Evolutionary conservation across 2,888 invertebrate genomes (phyloP), one percentile per base, ranked within the genome.

Genomic region (Lomographa bimaculata): DNA sequence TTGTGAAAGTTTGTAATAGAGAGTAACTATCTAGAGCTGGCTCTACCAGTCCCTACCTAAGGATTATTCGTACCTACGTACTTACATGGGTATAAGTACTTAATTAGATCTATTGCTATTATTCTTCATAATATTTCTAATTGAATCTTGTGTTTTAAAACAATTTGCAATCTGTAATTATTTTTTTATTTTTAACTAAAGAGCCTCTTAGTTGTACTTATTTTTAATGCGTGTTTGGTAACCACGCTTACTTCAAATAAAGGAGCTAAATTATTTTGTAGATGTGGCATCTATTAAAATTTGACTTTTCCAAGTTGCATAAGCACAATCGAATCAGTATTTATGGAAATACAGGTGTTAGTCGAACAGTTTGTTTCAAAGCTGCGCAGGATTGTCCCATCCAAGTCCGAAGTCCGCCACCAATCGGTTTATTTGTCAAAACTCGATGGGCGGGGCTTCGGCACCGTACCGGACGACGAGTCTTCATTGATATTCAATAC

Each of bases 351-450:
- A 63, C 54, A 60, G 60, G 57, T 58, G 59, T 62, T 65, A 69
- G 58, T 60, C 59, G 64, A 71, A 67, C 71, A 64, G 71, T 67
- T 72, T 3, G 14, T 4, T 70, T 71, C 54, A 60, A 68, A 64
- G 73, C 57, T 84, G 87, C 87, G 87, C 86, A 76, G 71, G 87
- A 86, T 78, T 83, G 73, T 72, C 73, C 66, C 64, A 60, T 60
- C 70, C 61, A 66, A 63, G 64, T 49, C 56, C 60, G 52, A 41
- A 55, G 51, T 54, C 54, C 52, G 62, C 77, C 72, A 65, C 86
- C 87, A 89, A 89, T 89, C 76, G 57, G 64, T 74, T 74, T 74
- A 70, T 77, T 74, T 78, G 80, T 80, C 76, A 79, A 77, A 75
- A 77, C 60, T 46, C 45, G 43, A 61, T 64, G 64, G 87, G 87